Evolutionary conservation across 1,140 invertebrate genomes (phyloP), one percentile per base, ranked within the genome.

Genomic region (Ceratosolen fusciceps): DNA sequence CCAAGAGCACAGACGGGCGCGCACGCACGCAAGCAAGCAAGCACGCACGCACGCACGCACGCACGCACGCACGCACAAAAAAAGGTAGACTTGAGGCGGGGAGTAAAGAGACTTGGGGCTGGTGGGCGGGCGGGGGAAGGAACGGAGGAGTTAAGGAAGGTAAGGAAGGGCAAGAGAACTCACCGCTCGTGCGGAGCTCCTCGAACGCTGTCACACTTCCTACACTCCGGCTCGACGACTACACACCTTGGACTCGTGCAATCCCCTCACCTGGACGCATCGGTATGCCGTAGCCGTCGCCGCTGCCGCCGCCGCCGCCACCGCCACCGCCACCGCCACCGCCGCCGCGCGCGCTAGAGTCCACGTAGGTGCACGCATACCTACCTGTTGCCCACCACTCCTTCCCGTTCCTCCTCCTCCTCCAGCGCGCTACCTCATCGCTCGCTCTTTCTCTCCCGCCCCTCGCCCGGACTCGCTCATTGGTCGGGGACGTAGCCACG

Each of bases 301-400:
- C n/a, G n/a, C n/a, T n/a, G n/a, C n/a, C n/a, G n/a, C n/a, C n/a
- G n/a, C n/a, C n/a, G n/a, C n/a, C n/a, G n/a, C n/a, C n/a, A n/a
- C n/a, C n/a, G n/a, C n/a, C n/a, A n/a, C n/a, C n/a, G n/a, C n/a
- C n/a, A n/a, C n/a, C n/a, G n/a, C 24, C n/a, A 16, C 31, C 58
- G 16, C 24, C 39, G 26, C 34, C 58, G 60, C 43, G 47, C 47
- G 43, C 43, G 16, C 47, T 31, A 16, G 4, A 68, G 37, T 80
- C 78, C 78, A 75, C 78, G 78, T 80, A 80, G 78, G 72, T 79
- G 77, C 73, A 74, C 78, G 73, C 78, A 75, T 71, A 80, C 71
- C 58, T 80, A 75, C 78, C 73, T 80, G 62, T 74, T 74, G 73
- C 73, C 65, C 54, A 71, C 62, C 43, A 67, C 31, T 72, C 31